Percentiles rank a stretch among this genome's conserved stretches.
Evolutionary conservation across 2,888 invertebrate genomes (phyloP).

Genomic region (Thysanoteuthis rhombus): DNA sequence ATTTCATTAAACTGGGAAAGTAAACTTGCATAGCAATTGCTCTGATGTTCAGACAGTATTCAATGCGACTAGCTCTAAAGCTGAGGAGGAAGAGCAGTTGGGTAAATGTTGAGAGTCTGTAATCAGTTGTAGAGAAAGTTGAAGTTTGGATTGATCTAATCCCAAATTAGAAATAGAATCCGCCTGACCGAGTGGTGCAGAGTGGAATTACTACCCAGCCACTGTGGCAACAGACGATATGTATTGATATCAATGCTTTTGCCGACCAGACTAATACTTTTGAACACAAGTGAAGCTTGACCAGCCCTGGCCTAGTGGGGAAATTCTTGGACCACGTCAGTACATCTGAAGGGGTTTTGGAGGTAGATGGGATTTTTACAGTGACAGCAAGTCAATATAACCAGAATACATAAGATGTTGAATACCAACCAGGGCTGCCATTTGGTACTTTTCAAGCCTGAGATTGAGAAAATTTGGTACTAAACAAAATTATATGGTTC

Average conservation of each 20-base stretch:
- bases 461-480: too few species aligned
- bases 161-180: not conserved
- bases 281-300: not conserved
- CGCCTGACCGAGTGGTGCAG: not conserved
- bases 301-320: not conserved
- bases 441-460: too few species aligned
- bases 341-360: too few species aligned
- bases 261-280: not conserved
- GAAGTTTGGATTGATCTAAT: constrained; percentile 12
- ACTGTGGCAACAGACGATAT: not conserved
- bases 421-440: too few species aligned
- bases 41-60: not conserved
- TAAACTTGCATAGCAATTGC: not conserved
- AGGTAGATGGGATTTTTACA: not conserved
- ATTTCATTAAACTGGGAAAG: not conserved
- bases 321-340: not conserved
- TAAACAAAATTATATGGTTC: too few species aligned
- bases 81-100: not conserved
- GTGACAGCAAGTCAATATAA: not conserved
- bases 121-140: not conserved
- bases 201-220: not conserved
- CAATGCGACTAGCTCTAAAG: not conserved
- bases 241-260: not conserved
- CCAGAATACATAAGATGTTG: not conserved
- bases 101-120: not conserved